Evolutionary conservation across 1,140 invertebrate species (phyloP), one percentile per base, ranked within the genome.

Genomic region (Anthonomus grandis): DNA sequence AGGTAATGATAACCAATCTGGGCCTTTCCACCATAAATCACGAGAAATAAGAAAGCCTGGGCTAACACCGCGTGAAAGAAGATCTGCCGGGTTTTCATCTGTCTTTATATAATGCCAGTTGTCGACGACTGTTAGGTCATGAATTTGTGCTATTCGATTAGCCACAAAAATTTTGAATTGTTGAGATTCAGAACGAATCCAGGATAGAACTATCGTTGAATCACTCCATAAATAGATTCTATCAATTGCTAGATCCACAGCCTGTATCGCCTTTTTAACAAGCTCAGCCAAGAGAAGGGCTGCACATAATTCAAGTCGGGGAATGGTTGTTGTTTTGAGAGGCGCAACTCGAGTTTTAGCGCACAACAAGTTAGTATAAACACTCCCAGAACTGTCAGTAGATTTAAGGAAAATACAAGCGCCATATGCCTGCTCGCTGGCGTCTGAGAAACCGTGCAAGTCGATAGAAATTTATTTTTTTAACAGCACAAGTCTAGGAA

Each of bases 71-170:
- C 72, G 37, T 19, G 69, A 66, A 8, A 62, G 34, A 1, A 62
- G 49, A 61, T 75, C 73, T 10, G 70, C 73, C 12, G 73, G 72
- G 47, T 75, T 75, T 18, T 65, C 48, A n/a, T 53, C 21, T 2
- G 48, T 51, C 12, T 34, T 54, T 0, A 79, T 69, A 57, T 78
- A 71, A 22, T 47, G 15, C 78, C 77, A 80, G 23, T 73, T 39
- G 8, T 52, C 41, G 0, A 25, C 31, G 15, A 49, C 34, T 4
- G 64, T 62, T 13, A 59, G 51, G 17, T 47, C 37, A 41, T 69
- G 64, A 34, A 75, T 74, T 52, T 68, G 50, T 0, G 64, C 31
- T 0, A 75, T 71, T 23, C 74, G 36, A 64, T 76, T 77, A 0
- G 64, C 65, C 0, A 72, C 67, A 47, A 75, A 76, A 0, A 67